A percentile compares a stretch with the other conserved stretches of the same genome.
phyloP scores from a whole-genome alignment of 2,888 invertebrate genomes.

The Lochmaea crataegi region DNA sequence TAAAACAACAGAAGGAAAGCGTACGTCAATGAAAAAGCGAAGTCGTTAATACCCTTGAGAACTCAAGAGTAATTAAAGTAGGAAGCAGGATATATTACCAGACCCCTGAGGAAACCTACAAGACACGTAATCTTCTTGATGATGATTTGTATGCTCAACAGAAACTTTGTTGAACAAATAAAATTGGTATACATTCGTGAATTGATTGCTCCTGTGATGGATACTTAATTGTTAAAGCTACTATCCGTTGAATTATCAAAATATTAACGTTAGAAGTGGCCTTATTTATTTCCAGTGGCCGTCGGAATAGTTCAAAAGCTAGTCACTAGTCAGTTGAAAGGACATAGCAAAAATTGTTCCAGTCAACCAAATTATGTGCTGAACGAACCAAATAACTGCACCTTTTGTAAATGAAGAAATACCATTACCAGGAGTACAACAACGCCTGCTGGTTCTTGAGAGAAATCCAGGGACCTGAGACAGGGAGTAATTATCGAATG shows the following conservation, averaged over 20 bases:
- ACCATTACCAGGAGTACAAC: no score
- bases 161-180: slow-evolving; percentile 30
- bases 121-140: slow-evolving; percentile 35
- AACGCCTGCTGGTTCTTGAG: no score
- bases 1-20: not conserved
- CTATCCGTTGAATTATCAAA: not conserved
- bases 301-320: no score
- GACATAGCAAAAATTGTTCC: no score
- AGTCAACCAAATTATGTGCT: no score
- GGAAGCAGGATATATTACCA: slow-evolving; percentile 35
- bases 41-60: slow-evolving; percentile 25
- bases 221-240: not conserved
- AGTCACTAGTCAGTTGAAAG: no score
- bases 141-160: slow-evolving; percentile 34
- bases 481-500: no score
- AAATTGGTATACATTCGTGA: slow-evolving; percentile 15
- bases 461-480: no score
- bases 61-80: slow-evolving; percentile 34
- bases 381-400: no score
- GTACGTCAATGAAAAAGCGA: slow-evolving; percentile 13
- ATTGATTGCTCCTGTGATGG: not conserved
- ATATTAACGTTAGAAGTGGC: not conserved
- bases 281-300: not conserved
- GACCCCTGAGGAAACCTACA: slow-evolving; percentile 28
- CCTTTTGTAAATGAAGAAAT: no score